Percentiles rank a stretch among this genome's conserved stretches.
These are phyloP conservation scores for Xenops minutus DNA, from an alignment of 2,797 vertebrate genomes.

Conservation along the genomic window DNA sequence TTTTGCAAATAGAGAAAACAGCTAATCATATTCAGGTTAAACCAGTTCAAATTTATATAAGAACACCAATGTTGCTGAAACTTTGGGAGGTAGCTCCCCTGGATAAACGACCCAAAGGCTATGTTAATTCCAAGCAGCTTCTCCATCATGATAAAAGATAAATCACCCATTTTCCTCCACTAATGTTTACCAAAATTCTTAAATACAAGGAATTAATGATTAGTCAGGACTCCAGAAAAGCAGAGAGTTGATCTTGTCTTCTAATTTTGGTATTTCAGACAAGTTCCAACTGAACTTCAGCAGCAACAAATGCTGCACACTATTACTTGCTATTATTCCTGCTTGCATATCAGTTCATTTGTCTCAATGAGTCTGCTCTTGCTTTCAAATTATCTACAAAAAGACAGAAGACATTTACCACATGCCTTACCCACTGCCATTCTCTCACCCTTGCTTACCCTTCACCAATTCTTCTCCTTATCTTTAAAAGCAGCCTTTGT, in stretches of 20 bases:
- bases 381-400: background rate
- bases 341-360: background rate
- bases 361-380: slow-evolving; percentile 3
- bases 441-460: background rate
- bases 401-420: background rate
- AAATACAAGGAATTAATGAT: background rate
- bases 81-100: background rate
- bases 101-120: background rate
- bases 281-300: background rate
- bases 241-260: background rate
- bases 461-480: background rate
- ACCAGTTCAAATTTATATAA: background rate
- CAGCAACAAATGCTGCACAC: background rate
- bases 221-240: background rate
- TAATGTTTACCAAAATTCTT: background rate
- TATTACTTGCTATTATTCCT: background rate
- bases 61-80: background rate
- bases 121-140: background rate
- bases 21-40: background rate
- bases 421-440: background rate
- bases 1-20: background rate
- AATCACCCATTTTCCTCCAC: background rate
- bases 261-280: background rate
- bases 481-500: slow-evolving; percentile 15
- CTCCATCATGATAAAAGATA: background rate